Evolutionary conservation across 2,113 vertebrate genomes (phyloP).

Genomic region (Microcebus lehilahytsara): DNA sequence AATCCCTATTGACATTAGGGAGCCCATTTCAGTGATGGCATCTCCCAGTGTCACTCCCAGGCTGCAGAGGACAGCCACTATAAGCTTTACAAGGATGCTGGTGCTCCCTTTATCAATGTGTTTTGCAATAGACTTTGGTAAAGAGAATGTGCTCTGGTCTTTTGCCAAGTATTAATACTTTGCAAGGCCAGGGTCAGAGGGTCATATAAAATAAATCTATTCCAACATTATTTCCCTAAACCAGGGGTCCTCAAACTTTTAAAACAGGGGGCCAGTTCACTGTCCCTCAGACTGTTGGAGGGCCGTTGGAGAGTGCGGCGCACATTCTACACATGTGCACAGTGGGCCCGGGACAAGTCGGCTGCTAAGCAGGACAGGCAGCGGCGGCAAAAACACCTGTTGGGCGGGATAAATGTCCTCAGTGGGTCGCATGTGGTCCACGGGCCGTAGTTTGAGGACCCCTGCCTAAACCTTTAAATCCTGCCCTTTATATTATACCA

Average conservation of each 20-base stretch:
- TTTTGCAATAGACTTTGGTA: too few species aligned
- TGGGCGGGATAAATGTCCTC: too few species aligned
- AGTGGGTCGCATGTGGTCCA: too few species aligned
- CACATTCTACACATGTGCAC: too few species aligned
- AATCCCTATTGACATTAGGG: not conserved
- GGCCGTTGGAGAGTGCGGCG: too few species aligned
- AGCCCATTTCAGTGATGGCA: not conserved
- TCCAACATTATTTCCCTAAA: not conserved
- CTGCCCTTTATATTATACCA: not conserved
- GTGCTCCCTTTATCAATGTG: not conserved
- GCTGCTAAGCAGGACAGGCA: too few species aligned
- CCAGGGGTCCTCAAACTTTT: too few species aligned
- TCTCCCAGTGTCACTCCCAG: not conserved
- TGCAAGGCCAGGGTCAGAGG: not conserved
- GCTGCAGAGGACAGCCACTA: not conserved
- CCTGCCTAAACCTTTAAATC: not conserved
- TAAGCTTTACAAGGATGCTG: not conserved
- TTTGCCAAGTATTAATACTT: not conserved
- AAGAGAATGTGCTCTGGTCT: not conserved
- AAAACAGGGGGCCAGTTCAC: too few species aligned
- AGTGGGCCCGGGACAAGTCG: too few species aligned
- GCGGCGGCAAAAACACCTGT: too few species aligned
- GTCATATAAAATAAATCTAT: not conserved
- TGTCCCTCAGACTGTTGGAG: too few species aligned
- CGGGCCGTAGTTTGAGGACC: too few species aligned